phyloP scores from a whole-genome alignment of 2,888 invertebrate species.

The Drosophila kanekoi region DNA sequence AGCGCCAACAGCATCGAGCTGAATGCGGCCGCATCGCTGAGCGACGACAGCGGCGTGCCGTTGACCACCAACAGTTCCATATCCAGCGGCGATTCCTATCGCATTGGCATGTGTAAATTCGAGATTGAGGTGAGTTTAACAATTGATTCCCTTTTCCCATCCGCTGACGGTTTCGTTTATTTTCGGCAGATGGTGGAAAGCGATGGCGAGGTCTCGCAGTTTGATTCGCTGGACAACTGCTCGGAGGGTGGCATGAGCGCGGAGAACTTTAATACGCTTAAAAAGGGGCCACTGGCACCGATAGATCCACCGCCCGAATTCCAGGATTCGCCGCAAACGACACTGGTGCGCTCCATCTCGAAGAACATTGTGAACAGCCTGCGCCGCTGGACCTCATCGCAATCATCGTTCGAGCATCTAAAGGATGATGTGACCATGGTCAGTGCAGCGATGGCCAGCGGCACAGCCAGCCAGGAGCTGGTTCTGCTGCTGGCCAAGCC shows the following conservation, averaged over 20 bases:
- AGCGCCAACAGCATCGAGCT: slow-evolving; percentile 85
- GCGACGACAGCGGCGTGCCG: slow-evolving; percentile 85
- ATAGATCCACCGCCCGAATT: slow-evolving; percentile 95
- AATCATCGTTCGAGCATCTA: slow-evolving; percentile 83
- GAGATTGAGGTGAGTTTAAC: slow-evolving; percentile 82
- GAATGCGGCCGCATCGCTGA: slow-evolving; percentile 84
- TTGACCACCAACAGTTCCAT: slow-evolving; percentile 85
- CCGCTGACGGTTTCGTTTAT: neutral
- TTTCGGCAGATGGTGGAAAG: slow-evolving; percentile 90
- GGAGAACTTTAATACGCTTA: slow-evolving; percentile 93
- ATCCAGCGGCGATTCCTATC: slow-evolving; percentile 85
- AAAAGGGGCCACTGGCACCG: slow-evolving; percentile 90
- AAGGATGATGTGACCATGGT: slow-evolving; percentile 71
- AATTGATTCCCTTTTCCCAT: neutral
- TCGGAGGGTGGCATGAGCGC: slow-evolving; percentile 92
- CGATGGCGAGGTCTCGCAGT: slow-evolving; percentile 93
- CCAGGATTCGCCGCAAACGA: slow-evolving; percentile 87
- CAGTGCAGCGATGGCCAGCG: slow-evolving; percentile 27
- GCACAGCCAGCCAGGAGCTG: slow-evolving; percentile 51
- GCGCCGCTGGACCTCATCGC: slow-evolving; percentile 83
- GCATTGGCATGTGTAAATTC: slow-evolving; percentile 84
- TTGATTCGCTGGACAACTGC: slow-evolving; percentile 90
- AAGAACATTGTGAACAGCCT: slow-evolving; percentile 81
- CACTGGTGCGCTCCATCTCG: slow-evolving; percentile 82
- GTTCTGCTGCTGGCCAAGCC: slow-evolving; percentile 51